These are phyloP conservation scores for Tachystola acroxantha DNA, from an alignment of 2,888 invertebrate species.

Conservation along the genomic window DNA sequence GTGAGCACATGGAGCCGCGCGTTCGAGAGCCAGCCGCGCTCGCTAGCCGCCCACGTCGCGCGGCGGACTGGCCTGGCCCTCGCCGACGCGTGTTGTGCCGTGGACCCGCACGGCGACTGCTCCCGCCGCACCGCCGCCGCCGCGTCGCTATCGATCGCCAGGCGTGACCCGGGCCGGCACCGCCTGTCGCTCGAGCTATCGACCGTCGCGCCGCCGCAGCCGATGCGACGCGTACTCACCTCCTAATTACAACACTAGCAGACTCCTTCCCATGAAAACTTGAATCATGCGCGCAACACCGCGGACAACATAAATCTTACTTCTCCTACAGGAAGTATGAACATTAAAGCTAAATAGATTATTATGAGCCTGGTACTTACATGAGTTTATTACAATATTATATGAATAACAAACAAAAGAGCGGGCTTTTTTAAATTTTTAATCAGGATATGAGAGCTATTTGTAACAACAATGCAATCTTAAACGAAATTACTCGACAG, in stretches of 20 bases:
- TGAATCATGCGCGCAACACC: slow-evolving; percentile 34
- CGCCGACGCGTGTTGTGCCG: slow-evolving; percentile 40
- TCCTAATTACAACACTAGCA: slow-evolving; percentile 51
- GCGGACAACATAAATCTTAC: no score
- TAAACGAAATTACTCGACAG: no score
- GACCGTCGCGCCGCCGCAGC: slow-evolving; percentile 63
- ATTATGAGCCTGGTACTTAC: no score
- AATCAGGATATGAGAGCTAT: no score
- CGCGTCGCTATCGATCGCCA: slow-evolving; percentile 52
- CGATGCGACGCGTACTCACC: slow-evolving; percentile 54
- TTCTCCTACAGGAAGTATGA: no score
- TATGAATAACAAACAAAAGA: no score
- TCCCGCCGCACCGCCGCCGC: slow-evolving; percentile 54
- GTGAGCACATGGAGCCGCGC: slow-evolving; percentile 62
- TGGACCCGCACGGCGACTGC: slow-evolving; percentile 50
- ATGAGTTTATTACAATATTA: no score
- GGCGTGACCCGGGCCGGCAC: slow-evolving; percentile 67
- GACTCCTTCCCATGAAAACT: slow-evolving; percentile 52
- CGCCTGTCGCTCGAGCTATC: slow-evolving; percentile 63
- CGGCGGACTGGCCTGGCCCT: slow-evolving; percentile 51
- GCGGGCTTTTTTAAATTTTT: no score
- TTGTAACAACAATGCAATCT: no score
- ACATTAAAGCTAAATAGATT: no score
- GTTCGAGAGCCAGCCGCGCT: slow-evolving; percentile 27
- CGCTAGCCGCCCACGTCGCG: slow-evolving; percentile 45